A percentile compares a stretch with the other conserved stretches of the same genome.
These are phyloP conservation scores for Microcebus griseorufus DNA, from an alignment of 2,113 vertebrate genomes.

Conservation along the genomic window DNA sequence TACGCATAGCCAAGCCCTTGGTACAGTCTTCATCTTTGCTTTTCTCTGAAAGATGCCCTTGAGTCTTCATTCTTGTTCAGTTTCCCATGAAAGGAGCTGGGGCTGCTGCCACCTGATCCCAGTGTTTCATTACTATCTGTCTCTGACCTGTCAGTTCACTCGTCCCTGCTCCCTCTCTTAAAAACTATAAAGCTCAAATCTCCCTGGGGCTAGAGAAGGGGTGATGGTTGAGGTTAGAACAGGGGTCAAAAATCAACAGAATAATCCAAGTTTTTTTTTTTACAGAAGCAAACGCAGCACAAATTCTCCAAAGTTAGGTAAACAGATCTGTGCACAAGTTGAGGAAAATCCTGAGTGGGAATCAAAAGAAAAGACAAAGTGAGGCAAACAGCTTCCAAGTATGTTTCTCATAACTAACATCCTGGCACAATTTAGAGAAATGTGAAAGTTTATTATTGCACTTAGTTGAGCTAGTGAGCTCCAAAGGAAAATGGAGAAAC, in stretches of 20 bases:
- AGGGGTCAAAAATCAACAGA: background rate
- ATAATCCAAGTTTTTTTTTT: background rate
- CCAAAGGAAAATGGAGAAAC: background rate
- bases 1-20: background rate
- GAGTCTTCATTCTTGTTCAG: conserved; percentile 43
- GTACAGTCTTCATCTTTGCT: fast-evolving
- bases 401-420: background rate
- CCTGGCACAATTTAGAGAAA: background rate
- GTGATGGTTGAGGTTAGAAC: background rate
- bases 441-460: background rate
- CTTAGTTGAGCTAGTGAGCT: background rate
- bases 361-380: background rate
- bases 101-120: background rate
- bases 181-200: background rate
- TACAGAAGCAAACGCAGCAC: background rate
- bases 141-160: background rate
- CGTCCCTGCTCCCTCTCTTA: background rate
- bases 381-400: background rate
- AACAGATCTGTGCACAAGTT: background rate
- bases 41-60: background rate
- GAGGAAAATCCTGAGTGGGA: background rate
- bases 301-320: background rate
- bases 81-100: conserved; percentile 43
- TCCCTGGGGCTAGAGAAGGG: background rate
- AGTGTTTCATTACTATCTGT: background rate